Evolutionary conservation across 2,113 vertebrate genomes (phyloP).

Genomic region (Microcebus jonahi): DNA sequence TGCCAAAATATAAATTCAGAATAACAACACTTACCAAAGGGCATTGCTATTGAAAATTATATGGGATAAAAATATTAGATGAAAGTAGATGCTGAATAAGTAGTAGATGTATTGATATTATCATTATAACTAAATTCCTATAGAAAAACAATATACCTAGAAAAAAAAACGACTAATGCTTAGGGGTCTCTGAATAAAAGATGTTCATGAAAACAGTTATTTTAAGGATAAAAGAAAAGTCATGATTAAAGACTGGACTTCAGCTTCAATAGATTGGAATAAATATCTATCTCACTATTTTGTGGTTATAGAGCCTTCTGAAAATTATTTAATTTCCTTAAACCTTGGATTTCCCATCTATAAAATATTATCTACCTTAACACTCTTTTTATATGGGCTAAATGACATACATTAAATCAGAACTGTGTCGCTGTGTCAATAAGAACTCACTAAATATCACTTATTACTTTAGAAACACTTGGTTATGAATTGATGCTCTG

Average conservation of each 20-base stretch:
- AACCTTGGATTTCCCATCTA: background rate
- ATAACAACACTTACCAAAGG: background rate
- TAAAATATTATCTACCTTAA: background rate
- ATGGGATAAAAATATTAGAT: background rate
- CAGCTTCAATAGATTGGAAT: background rate
- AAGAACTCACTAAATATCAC: background rate
- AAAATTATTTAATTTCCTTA: background rate
- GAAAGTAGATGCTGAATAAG: background rate
- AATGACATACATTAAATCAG: background rate
- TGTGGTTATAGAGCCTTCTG: background rate
- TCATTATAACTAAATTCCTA: background rate
- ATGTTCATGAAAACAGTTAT: background rate
- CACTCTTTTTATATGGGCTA: background rate
- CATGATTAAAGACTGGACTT: background rate
- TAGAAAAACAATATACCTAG: background rate
- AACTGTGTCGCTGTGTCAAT: background rate
- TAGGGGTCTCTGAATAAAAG: background rate
- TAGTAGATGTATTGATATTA: background rate
- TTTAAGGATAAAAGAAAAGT: background rate
- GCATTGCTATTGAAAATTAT: background rate
- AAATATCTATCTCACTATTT: background rate
- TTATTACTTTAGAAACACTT: background rate
- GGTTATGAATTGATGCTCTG: background rate
- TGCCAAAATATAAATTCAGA: background rate
- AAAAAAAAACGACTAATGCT: background rate